These are phyloP conservation scores for Enteromius trimaculatus DNA, from an alignment of 2,797 vertebrate genomes.

Conservation along the genomic window DNA sequence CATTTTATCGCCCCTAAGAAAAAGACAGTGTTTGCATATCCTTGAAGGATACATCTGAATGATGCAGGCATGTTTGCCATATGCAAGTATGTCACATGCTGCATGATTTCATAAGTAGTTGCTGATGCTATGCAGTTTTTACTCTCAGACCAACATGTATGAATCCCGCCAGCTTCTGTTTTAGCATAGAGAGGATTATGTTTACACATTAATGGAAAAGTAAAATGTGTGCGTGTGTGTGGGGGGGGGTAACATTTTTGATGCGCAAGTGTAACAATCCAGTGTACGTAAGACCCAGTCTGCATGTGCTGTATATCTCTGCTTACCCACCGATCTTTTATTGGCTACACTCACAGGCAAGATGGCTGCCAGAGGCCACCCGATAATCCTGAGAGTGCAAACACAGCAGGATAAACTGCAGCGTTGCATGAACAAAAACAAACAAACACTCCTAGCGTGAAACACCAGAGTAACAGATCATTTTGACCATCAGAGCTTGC, in stretches of 20 bases:
- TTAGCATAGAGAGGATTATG: not conserved
- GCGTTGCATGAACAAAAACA: slow-evolving; percentile 9
- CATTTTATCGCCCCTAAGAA: slow-evolving; percentile 14
- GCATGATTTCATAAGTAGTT: not conserved
- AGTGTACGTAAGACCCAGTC: not conserved
- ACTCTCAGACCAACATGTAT: not conserved
- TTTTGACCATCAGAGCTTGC: slow-evolving; percentile 2
- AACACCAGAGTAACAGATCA: not conserved
- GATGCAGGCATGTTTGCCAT: not conserved
- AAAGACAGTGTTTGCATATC: not conserved
- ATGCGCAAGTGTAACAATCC: not conserved
- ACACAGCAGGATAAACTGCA: slow-evolving; percentile 36
- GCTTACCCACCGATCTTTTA: slow-evolving; percentile 7
- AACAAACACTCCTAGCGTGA: slow-evolving; percentile 28
- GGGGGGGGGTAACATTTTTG: not conserved
- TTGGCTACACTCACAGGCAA: not conserved
- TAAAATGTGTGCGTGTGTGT: too few relatives aligned
- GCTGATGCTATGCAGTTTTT: slow-evolving; percentile 15
- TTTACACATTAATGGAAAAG: not conserved
- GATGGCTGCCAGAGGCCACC: slow-evolving; percentile 31
- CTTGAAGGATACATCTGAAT: slow-evolving; percentile 7
- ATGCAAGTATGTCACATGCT: not conserved
- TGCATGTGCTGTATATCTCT: not conserved
- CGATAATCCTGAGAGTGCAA: slow-evolving; percentile 44
- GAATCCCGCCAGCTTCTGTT: not conserved